These are phyloP conservation scores for Gephyroberyx darwinii DNA, from an alignment of 2,797 vertebrate genomes.

Conservation along the genomic window DNA sequence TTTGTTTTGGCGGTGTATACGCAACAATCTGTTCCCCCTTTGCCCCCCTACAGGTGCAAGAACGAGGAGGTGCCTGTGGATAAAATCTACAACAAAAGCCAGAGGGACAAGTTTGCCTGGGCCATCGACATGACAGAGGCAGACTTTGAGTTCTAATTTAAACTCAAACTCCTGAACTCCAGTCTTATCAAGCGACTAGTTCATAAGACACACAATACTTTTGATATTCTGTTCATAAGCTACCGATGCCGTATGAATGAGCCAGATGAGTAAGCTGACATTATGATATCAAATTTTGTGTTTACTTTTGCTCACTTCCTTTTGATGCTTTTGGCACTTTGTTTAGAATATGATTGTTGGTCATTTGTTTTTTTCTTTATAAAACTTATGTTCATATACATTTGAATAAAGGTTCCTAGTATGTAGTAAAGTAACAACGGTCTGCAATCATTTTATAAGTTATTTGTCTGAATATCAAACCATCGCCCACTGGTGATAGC, in stretches of 20 bases:
- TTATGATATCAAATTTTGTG: conserved; percentile 6
- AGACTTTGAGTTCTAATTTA: conserved; percentile 80
- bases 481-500: no score
- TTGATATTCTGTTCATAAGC: conserved; percentile 11
- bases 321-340: conserved; percentile 46
- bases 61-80: conserved; percentile 82
- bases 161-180: not conserved
- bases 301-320: conserved; percentile 31
- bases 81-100: conserved; percentile 86
- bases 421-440: conserved; percentile 30
- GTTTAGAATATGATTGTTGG: conserved; percentile 9
- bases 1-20: not conserved
- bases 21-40: not conserved
- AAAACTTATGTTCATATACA: conserved; percentile 41
- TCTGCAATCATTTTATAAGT: no score
- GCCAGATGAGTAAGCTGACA: not conserved
- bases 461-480: no score
- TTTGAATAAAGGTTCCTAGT: conserved; percentile 71
- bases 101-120: conserved; percentile 87
- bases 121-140: conserved; percentile 85
- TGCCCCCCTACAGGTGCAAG: conserved; percentile 78
- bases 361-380: conserved; percentile 32
- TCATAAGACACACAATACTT: conserved; percentile 30
- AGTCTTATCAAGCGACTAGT: not conserved
- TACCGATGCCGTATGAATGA: conserved; percentile 1